These are phyloP conservation scores for Tetanocera ferruginea DNA, from an alignment of 2,888 invertebrate species.

Conservation along the genomic window DNA sequence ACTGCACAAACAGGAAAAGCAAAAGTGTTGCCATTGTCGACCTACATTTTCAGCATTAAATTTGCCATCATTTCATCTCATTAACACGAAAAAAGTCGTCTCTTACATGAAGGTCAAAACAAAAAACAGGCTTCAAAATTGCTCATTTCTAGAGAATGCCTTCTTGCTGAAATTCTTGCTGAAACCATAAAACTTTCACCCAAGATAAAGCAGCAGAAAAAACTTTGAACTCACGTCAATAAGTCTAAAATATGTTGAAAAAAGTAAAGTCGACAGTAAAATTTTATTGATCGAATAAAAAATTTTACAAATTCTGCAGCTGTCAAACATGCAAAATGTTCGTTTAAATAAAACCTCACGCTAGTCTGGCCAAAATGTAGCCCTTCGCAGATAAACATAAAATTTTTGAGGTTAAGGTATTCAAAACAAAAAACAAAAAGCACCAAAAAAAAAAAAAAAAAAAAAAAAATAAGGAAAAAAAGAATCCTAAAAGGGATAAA, in stretches of 20 bases:
- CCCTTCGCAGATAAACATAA: neutral
- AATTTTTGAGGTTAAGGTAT: neutral
- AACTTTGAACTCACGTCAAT: neutral
- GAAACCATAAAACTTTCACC: constrained; percentile 29
- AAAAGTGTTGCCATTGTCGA: constrained; percentile 7
- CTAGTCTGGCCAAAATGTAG: neutral
- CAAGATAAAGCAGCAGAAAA: neutral
- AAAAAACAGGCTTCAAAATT: neutral
- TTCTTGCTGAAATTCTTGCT: constrained; percentile 15
- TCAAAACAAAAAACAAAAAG: neutral
- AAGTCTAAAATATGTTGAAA: neutral
- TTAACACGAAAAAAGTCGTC: neutral
- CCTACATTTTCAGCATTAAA: neutral
- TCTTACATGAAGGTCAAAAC: constrained; percentile 5
- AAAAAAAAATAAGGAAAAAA: neutral
- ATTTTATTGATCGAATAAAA: constrained; percentile 59
- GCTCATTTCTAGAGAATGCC: neutral
- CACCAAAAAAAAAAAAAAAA: neutral
- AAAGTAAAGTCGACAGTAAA: constrained; percentile 53
- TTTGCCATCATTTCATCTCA: neutral
- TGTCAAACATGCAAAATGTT: constrained; percentile 11
- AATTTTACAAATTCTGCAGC: constrained; percentile 24
- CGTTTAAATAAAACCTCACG: constrained; percentile 15
- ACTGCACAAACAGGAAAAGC: neutral
- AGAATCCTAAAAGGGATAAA: neutral